These are phyloP conservation scores for Aplochiton taeniatus DNA, from an alignment of 2,797 vertebrate species.

Conservation along the genomic window DNA sequence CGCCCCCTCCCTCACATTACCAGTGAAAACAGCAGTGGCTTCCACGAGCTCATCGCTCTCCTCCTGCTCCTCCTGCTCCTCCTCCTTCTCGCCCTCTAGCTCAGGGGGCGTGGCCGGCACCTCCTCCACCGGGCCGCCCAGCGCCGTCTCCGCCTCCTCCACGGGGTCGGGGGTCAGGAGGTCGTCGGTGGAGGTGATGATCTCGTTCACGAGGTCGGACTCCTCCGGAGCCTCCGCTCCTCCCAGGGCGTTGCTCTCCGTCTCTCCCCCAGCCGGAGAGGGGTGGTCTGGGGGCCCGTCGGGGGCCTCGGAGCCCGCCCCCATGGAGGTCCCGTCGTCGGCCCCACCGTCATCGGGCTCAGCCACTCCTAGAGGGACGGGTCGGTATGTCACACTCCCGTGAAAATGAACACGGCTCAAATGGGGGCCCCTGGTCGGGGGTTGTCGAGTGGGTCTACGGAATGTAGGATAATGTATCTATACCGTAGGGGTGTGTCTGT, in stretches of 20 bases:
- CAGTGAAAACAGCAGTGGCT: slow-evolving; percentile 41
- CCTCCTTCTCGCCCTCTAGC: slow-evolving; percentile 38
- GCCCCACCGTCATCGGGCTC: too few species aligned
- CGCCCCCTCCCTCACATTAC: slow-evolving; percentile 36
- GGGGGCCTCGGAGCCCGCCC: slow-evolving; percentile 36
- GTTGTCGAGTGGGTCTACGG: slow-evolving; percentile 44
- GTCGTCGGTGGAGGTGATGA: slow-evolving; percentile 50
- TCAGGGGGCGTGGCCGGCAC: slow-evolving; percentile 42
- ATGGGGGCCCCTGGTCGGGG: slow-evolving; percentile 50
- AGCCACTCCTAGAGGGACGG: slow-evolving; percentile 54
- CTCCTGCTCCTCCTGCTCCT: slow-evolving; percentile 44
- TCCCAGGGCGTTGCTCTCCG: slow-evolving; percentile 20
- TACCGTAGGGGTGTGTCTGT: slow-evolving; percentile 10
- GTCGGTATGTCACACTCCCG: slow-evolving; percentile 65
- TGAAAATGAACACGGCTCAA: slow-evolving; percentile 55
- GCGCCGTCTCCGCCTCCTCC: slow-evolving; percentile 33
- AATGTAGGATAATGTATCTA: slow-evolving; percentile 55
- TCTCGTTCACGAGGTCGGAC: slow-evolving; percentile 57
- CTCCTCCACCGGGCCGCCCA: slow-evolving; percentile 45
- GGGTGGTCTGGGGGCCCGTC: slow-evolving; percentile 31
- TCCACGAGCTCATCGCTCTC: slow-evolving; percentile 54
- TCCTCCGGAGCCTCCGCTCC: slow-evolving; percentile 29
- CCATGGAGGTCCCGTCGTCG: slow-evolving; percentile 10
- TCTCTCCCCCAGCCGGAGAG: slow-evolving; percentile 27
- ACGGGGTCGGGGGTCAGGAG: slow-evolving; percentile 33